Evolutionary conservation across 1,140 invertebrate genomes (phyloP).

Genomic region (Conopomorpha cramerella): DNA sequence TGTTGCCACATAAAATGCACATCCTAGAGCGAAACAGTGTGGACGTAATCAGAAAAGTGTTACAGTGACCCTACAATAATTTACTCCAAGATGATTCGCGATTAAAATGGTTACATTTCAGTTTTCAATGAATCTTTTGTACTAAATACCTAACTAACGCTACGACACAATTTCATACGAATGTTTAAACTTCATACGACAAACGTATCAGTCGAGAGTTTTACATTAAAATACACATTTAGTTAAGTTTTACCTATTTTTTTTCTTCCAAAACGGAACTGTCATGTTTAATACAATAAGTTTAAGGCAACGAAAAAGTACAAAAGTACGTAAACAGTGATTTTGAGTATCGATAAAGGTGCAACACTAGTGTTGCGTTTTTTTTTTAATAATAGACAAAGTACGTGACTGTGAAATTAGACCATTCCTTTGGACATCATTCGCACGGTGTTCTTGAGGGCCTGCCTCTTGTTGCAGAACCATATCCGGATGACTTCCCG

Average conservation of each 20-base stretch:
- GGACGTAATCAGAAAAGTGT: no score
- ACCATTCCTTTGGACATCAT: conserved; percentile 86
- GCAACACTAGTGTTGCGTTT: conserved; percentile 7
- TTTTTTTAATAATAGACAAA: no score
- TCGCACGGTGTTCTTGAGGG: conserved; percentile 91
- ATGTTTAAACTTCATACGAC: not conserved
- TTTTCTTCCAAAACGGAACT: no score
- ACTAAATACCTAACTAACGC: not conserved
- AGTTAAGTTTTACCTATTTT: not conserved
- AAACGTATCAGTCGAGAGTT: not conserved
- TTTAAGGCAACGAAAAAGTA: no score
- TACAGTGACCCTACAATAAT: no score
- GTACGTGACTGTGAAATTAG: conserved; percentile 26
- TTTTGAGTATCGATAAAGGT: no score
- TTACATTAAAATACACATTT: not conserved
- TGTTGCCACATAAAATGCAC: no score
- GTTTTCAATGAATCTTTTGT: not conserved
- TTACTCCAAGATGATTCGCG: no score
- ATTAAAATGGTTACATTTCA: no score
- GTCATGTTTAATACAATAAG: no score
- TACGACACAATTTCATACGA: not conserved
- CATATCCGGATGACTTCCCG: conserved; percentile 97
- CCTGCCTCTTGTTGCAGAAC: conserved; percentile 99
- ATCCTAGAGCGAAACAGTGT: no score
- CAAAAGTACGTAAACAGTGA: no score